Evolutionary conservation across 1,140 invertebrate species (phyloP).

Genomic region (Parasteatoda tepidariorum): DNA sequence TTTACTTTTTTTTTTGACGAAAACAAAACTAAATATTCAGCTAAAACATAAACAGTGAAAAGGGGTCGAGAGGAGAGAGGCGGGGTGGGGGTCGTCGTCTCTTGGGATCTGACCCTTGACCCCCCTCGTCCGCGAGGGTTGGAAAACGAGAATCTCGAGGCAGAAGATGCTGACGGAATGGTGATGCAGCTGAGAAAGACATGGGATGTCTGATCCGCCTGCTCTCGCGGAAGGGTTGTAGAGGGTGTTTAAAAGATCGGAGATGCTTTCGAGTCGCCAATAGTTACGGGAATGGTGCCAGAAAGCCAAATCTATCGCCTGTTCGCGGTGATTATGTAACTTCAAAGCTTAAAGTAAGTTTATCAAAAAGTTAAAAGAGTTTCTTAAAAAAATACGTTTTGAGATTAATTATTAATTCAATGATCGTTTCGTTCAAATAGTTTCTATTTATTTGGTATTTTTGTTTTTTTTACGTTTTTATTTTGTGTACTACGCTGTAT

Average conservation of each 20-base stretch:
- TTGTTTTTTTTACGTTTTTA: too few relatives aligned
- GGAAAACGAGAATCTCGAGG: conserved; percentile 1
- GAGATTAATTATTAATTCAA: too few relatives aligned
- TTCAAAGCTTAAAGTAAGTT: too few relatives aligned
- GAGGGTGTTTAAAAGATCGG: not conserved
- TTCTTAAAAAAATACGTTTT: too few relatives aligned
- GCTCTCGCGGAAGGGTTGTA: conserved; percentile 19
- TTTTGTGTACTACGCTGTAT: too few relatives aligned
- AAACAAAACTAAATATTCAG: conserved; percentile 13
- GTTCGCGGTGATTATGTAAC: not conserved
- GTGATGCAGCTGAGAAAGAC: conserved; percentile 40
- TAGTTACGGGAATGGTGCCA: not conserved
- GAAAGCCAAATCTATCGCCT: not conserved
- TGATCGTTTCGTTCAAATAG: too few relatives aligned
- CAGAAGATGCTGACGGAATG: not conserved
- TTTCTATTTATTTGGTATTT: too few relatives aligned
- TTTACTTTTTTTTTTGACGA: not conserved
- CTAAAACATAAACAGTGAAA: not conserved
- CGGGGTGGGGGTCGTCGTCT: too few relatives aligned
- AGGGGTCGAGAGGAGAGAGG: not conserved
- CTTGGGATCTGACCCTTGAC: conserved; percentile 29
- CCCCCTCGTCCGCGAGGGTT: conserved; percentile 17
- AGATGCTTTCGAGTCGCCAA: conserved; percentile 12
- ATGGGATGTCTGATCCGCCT: conserved; percentile 42
- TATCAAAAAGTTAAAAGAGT: too few relatives aligned